Percentiles rank a stretch among this genome's conserved stretches.
phyloP scores from a whole-genome alignment of 2,113 vertebrate genomes.

The Arothron firmamentum region DNA sequence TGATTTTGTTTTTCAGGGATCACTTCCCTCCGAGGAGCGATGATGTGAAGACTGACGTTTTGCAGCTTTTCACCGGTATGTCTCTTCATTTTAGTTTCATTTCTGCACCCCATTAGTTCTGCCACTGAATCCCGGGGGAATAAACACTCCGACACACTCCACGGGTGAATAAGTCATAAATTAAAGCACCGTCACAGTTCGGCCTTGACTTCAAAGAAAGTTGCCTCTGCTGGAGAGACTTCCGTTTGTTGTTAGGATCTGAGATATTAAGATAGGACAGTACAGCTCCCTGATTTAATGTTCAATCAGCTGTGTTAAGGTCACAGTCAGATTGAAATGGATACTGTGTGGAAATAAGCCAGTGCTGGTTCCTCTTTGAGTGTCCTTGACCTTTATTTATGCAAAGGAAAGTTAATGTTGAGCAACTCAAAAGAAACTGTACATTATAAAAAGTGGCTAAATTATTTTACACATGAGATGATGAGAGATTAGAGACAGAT shows the following conservation, averaged over 20 bases:
- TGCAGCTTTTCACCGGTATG: conserved; percentile 66
- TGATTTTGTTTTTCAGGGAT: conserved; percentile 77
- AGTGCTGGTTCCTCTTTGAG: conserved; percentile 25
- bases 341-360: conserved; percentile 47
- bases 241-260: conserved; percentile 30
- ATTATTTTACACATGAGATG: conserved; percentile 25
- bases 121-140: neutral
- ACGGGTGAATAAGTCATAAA: neutral
- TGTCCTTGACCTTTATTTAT: conserved; percentile 55
- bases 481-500: conserved; percentile 22
- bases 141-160: neutral
- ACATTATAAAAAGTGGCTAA: too few species aligned
- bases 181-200: neutral
- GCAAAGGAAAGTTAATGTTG: conserved; percentile 31
- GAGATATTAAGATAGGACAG: conserved; percentile 43
- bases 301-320: conserved; percentile 54
- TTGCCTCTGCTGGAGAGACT: conserved; percentile 10
- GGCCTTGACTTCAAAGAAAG: conserved; percentile 16
- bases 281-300: conserved; percentile 65
- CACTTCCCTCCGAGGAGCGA: conserved; percentile 68
- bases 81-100: neutral
- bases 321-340: conserved; percentile 43
- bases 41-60: conserved; percentile 49
- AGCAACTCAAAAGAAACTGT: conserved; percentile 13
- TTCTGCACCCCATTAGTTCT: too few species aligned